Evolutionary conservation across 2,888 invertebrate species (phyloP).

Genomic region (Trissonchulus sp.): DNA sequence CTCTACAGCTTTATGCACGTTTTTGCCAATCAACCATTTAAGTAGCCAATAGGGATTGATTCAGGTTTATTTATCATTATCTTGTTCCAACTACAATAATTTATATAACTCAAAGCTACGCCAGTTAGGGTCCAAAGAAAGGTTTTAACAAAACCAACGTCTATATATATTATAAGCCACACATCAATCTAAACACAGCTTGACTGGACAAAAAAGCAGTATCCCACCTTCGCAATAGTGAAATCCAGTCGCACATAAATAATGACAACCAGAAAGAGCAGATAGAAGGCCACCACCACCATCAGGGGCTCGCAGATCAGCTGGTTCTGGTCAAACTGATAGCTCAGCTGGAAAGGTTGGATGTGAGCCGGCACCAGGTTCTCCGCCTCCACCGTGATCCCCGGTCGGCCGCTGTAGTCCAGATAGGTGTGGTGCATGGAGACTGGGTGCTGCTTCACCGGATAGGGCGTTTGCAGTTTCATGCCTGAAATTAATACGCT

Average conservation of each 20-base stretch:
- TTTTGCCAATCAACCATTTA: too few relatives aligned
- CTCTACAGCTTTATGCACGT: too few relatives aligned
- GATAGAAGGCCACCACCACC: slow-evolving; percentile 76
- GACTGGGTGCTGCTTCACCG: slow-evolving; percentile 68
- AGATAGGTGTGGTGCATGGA: slow-evolving; percentile 82
- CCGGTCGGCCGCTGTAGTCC: slow-evolving; percentile 85
- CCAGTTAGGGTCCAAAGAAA: too few relatives aligned
- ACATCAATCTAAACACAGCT: too few relatives aligned
- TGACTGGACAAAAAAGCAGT: too few relatives aligned
- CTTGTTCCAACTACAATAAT: too few relatives aligned
- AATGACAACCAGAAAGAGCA: slow-evolving; percentile 82
- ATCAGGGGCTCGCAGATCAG: slow-evolving; percentile 89
- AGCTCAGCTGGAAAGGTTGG: slow-evolving; percentile 76
- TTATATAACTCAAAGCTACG: too few relatives aligned
- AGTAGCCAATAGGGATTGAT: too few relatives aligned
- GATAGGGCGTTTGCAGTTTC: slow-evolving; percentile 72
- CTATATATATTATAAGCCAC: too few relatives aligned
- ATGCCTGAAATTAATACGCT: slow-evolving; percentile 63
- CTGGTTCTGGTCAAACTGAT: slow-evolving; percentile 74
- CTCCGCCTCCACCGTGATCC: slow-evolving; percentile 69
- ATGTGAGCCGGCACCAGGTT: slow-evolving; percentile 95
- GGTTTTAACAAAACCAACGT: too few relatives aligned
- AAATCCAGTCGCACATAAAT: slow-evolving; percentile 91
- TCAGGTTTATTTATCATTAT: too few relatives aligned
- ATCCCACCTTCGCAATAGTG: slow-evolving; percentile 64